Base-by-base conservation (phyloP, 2,888 invertebrate genomes). In the Hetaerina titia region DNA sequence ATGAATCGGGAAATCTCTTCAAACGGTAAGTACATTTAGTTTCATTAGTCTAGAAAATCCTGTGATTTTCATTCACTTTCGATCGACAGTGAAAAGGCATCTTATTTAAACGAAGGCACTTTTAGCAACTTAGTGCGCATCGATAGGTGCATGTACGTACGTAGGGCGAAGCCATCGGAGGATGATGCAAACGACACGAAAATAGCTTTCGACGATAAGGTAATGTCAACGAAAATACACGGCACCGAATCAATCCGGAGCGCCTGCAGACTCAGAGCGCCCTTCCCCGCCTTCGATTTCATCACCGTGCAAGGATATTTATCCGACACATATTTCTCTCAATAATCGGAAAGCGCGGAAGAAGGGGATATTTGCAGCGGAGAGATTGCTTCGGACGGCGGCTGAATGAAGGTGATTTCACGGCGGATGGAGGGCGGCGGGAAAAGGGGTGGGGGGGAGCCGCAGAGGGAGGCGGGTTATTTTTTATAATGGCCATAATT, bases 401-500 rank as follows among this genome's bases (percentile, higher is more conserved):
- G 31, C 31, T 81, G 31, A 81, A 81, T 81, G 25, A 31, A 31
- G 81, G 13, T 31, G 25, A 81, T 81, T 81, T 81, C 31, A 81
- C 31, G 81, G 81, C 81, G 25, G 81, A 69, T 22, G 22, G n/a
- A 69, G 45, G 45, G n/a, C n/a, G n/a, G 81, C 8, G 81, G 22
- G 81, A 25, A 31, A 22, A 9, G 45, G 45, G 45, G 69, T n/a
- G n/a, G 45, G 45, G 45, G 69, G 22, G n/a, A 69, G n/a, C n/a
- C 69, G 81, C 31, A 31, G 74, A 15, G 81, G 22, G 81, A 25
- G 81, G 31, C 25, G 45, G 45, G 1, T 45, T 45, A 81, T 19
- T 81, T 81, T 81, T 81, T 81, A 31, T 31, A 31, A 31, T 22
- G 81, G 81, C 81, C 81, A 81, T 81, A 81, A 81, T 81, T 81